Base-by-base conservation (phyloP, 2,888 invertebrate species). In the Encarsia formosa region DNA sequence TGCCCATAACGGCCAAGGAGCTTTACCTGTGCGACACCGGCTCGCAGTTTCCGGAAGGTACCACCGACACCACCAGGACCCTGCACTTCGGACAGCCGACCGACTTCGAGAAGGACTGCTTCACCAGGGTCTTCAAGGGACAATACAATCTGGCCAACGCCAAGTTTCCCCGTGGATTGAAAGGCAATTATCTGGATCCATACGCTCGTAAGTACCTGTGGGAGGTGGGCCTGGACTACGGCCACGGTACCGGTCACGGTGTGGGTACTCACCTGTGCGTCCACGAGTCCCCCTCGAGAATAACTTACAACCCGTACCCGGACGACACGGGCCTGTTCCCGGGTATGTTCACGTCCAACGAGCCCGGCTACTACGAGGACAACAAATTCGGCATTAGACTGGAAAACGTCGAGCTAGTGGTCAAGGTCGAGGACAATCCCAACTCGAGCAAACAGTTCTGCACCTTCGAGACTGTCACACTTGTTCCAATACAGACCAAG, bases 221-320 rank as follows among this genome's bases (percentile, higher is more conserved):
- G 95, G 84, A 88, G 63, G 85, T 84, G 4, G 95, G 95, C 24
- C 65, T 94, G 59, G 91, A 96, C 76, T 97, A 95, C 72, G 82
- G 82, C 11, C 96, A 97, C 74, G 96, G 96, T 16, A 96, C 95
- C 2, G 93, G 95, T 0, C 96, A 97, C 73, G 96, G 96, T 4
- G 89, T 96, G 57, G 96, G 96, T 0, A 84, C 89, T 56, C 94
- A 85, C 76, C 80, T 96, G 32, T 91, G 91, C 76, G 96, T 97
- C 18, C 96, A 96, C 75, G 96, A 96, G 79, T 91, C 88, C 0
- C 93, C 93, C 0, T 83, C 87, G 65, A 86, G 87, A 4, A 86
- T 94, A 57, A 84, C 86, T 1, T 87, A 84, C 81, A 75, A 83
- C 44, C 79, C 82, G 1, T 80, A 81, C 70, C 84, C 86, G 0